Percentiles rank a stretch among this genome's conserved stretches.
Evolutionary conservation across 2,113 vertebrate species (phyloP).

Genomic region (Ammodytes marinus): DNA sequence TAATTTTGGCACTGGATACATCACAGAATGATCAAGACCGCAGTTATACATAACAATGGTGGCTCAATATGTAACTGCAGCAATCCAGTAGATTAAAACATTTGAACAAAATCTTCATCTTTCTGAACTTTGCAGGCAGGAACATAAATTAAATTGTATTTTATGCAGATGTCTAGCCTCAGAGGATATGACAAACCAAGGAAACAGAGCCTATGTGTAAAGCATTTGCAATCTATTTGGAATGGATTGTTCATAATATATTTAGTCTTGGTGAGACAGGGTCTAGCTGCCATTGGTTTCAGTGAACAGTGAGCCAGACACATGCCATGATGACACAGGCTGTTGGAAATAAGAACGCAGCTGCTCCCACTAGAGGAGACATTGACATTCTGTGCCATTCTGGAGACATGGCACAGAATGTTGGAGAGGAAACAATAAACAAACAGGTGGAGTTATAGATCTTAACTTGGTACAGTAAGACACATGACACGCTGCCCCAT

Average conservation of each 20-base stretch:
- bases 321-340: constrained; percentile 48
- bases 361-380: constrained; percentile 52
- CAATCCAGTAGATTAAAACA: too few species aligned
- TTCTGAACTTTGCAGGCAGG: too few species aligned
- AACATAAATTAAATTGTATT: too few species aligned
- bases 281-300: not conserved
- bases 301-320: constrained; percentile 41
- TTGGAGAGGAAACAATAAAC: constrained; percentile 38
- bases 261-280: not conserved
- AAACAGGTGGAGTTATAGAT: constrained; percentile 66
- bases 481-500: not conserved
- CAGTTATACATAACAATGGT: not conserved
- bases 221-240: not conserved
- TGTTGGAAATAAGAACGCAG: constrained; percentile 66
- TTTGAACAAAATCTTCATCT: too few species aligned
- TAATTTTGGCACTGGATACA: not conserved
- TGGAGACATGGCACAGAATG: constrained; percentile 48
- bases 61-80: not conserved
- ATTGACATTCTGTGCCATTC: constrained; percentile 44
- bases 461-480: not conserved
- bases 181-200: not conserved
- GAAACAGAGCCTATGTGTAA: not conserved
- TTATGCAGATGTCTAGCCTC: too few species aligned
- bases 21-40: not conserved
- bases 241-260: not conserved